phyloP scores from a whole-genome alignment of 1,140 invertebrate genomes.

The Aphidius ervi region DNA sequence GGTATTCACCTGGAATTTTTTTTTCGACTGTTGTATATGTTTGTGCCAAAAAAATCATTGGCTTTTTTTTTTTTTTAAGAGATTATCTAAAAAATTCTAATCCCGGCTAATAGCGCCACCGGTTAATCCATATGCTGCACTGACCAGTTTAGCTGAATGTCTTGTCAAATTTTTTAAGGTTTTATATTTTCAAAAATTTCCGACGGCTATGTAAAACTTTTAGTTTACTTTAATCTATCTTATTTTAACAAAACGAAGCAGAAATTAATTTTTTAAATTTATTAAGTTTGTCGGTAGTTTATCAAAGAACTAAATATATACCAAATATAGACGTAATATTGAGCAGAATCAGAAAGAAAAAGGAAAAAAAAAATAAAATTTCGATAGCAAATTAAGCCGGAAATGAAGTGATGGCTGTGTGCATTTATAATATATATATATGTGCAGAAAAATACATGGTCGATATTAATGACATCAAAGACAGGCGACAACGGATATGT shows the following conservation, averaged over 20 bases:
- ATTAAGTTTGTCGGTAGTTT: too few species aligned
- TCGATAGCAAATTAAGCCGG: background rate
- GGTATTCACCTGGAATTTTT: background rate
- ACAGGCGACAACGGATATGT: conserved; percentile 50
- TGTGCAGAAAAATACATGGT: conserved; percentile 20
- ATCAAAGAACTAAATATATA: too few species aligned
- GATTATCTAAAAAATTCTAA: conserved; percentile 18
- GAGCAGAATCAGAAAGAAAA: conserved; percentile 6
- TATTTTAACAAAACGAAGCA: too few species aligned
- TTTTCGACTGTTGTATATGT: conserved; percentile 24
- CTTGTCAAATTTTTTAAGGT: too few species aligned
- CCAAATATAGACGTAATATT: background rate
- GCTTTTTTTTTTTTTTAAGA: conserved; percentile 1
- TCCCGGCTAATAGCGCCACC: conserved; percentile 28
- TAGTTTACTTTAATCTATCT: too few species aligned
- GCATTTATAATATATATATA: background rate
- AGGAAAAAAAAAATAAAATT: background rate
- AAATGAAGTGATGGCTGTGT: background rate
- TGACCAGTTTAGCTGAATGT: too few species aligned
- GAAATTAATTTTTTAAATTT: too few species aligned
- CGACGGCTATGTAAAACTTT: too few species aligned
- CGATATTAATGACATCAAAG: conserved; percentile 47
- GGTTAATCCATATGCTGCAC: conserved; percentile 19
- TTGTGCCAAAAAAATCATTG: conserved; percentile 5
- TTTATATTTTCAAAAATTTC: too few species aligned